A percentile compares a stretch with the other conserved stretches of the same genome.
These are phyloP conservation scores for Drosophila rufa DNA, from an alignment of 1,140 invertebrate species.

Conservation along the genomic window DNA sequence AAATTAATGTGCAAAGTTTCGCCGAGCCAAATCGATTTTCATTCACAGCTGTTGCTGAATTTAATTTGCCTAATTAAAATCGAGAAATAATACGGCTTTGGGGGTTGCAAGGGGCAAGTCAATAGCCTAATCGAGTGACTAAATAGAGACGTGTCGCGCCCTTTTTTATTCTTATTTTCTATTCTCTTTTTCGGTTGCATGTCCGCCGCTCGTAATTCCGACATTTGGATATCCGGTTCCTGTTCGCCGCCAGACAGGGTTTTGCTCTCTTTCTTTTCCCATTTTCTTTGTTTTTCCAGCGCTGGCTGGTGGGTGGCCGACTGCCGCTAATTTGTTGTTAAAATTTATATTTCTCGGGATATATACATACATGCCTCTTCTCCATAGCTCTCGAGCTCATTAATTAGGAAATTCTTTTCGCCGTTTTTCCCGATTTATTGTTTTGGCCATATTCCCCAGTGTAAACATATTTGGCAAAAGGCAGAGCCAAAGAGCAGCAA, in stretches of 20 bases:
- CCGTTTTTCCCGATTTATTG: conserved; percentile 65
- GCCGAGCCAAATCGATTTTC: conserved; percentile 53
- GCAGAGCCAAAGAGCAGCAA: conserved; percentile 24
- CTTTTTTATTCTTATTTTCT: background rate
- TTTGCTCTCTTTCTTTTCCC: conserved; percentile 7
- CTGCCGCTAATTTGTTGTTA: conserved; percentile 66
- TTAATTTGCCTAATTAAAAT: conserved; percentile 80
- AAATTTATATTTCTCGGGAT: conserved; percentile 59
- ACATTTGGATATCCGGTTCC: conserved; percentile 49
- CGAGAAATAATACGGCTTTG: conserved; percentile 7
- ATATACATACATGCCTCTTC: conserved; percentile 16
- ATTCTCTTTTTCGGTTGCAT: conserved; percentile 35
- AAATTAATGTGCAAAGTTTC: conserved; percentile 44
- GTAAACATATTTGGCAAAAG: conserved; percentile 41
- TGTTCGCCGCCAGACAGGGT: conserved; percentile 31
- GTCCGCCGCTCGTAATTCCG: conserved; percentile 31
- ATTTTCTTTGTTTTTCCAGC: conserved; percentile 7
- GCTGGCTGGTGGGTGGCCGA: conserved; percentile 5
- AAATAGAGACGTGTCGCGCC: conserved; percentile 40
- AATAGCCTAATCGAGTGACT: conserved; percentile 52
- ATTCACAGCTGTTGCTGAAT: conserved; percentile 36
- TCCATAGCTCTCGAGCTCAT: conserved; percentile 36
- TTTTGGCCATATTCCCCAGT: conserved; percentile 44
- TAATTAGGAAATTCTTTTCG: conserved; percentile 66
- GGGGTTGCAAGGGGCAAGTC: conserved; percentile 15